These are phyloP conservation scores for Gymnorhina tibicen DNA, from an alignment of 2,113 vertebrate species.

Conservation along the genomic window DNA sequence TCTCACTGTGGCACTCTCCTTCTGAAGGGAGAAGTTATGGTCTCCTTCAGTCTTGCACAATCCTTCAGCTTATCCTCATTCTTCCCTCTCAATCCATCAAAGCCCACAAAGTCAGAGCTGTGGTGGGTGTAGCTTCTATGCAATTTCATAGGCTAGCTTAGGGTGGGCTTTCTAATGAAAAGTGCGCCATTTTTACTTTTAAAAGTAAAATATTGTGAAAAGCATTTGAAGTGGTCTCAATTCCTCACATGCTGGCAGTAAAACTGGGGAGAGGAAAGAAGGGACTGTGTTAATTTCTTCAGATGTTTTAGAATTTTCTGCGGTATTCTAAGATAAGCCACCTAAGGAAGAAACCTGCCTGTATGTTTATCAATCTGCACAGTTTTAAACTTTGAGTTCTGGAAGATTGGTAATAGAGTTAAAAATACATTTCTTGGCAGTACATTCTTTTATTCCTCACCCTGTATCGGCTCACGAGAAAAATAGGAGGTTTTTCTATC, in stretches of 20 bases:
- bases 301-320: background rate
- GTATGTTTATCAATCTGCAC: background rate
- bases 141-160: background rate
- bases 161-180: background rate
- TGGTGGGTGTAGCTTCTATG: accelerated
- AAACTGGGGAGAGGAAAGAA: background rate
- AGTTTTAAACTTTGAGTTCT: constrained; percentile 8
- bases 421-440: constrained; percentile 28
- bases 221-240: background rate
- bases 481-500: background rate
- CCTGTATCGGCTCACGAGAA: background rate
- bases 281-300: background rate
- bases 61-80: background rate
- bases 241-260: background rate
- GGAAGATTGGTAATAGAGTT: background rate
- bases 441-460: background rate
- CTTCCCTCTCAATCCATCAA: background rate
- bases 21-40: background rate
- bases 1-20: background rate
- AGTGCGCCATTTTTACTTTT: background rate
- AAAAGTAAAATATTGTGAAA: background rate
- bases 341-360: background rate
- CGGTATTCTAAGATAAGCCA: background rate
- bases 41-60: background rate
- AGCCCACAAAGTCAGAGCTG: background rate